Base-by-base conservation (phyloP, 2,888 invertebrate genomes). In the Calephelis perditalis region DNA sequence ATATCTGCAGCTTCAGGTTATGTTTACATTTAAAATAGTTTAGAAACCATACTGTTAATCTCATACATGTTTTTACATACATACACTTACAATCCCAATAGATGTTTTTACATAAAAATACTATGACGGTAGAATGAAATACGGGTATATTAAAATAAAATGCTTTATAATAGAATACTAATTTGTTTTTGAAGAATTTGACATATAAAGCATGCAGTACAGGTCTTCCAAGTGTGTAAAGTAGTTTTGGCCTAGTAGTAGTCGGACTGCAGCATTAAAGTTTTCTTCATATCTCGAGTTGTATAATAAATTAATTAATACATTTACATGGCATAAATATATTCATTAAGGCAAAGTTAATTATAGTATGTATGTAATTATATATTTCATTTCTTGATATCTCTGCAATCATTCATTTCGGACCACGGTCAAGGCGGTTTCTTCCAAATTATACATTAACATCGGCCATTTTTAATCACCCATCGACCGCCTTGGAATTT, bases 361-460 rank as follows among this genome's bases (percentile, higher is more conserved):
- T 44, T 49, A 58, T 59, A 56, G 58, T 61, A 61, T 58, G 37
- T 63, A 62, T 64, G 55, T 60, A 63, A 63, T 64, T 57, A 65
- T 66, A 63, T 69, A 60, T 64, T 65, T 61, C 68, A 59, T 65
- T 64, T 46, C 54, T 64, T 65, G 67, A 64, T 69, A 63, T 63
- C 64, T 68, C 52, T 60, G 58, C 60, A 63, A 59, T 62, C 66
- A 70, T 73, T 70, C 76, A 81, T 78, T 71, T 78, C 73, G 73
- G 74, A 72, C 78, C 79, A 77, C 78, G 79, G 81, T 76, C 75
- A 70, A 72, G 77, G 80, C 79, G 77, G 72, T 73, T 65, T 75
- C 70, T 84, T 83, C 79, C 70, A 81, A 84, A 83, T 80, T 82
- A 72, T 71, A 71, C 72, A 73, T 73, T 71, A 72, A 71, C 74